These are phyloP conservation scores for Pseudorasbora parva DNA, from an alignment of 2,113 vertebrate species.

Conservation along the genomic window DNA sequence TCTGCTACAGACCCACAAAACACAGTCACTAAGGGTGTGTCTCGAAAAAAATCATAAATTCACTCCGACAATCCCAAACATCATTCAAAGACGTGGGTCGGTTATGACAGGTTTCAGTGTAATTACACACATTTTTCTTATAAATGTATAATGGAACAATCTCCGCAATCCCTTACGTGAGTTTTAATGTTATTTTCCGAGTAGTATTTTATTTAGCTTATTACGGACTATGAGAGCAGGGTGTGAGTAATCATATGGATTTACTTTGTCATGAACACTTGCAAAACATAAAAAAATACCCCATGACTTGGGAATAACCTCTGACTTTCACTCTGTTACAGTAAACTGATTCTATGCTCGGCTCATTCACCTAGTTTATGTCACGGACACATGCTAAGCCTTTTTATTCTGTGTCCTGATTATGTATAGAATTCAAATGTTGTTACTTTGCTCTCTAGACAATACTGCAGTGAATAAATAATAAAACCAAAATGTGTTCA, in stretches of 20 bases:
- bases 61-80: constrained; percentile 46
- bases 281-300: constrained; percentile 33
- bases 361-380: neutral
- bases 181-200: constrained; percentile 34
- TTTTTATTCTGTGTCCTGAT: too few species aligned
- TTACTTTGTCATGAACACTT: constrained; percentile 42
- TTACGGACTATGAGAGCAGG: constrained; percentile 37
- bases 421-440: too few species aligned
- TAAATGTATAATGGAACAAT: constrained; percentile 50
- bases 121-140: constrained; percentile 57
- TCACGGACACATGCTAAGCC: too few species aligned
- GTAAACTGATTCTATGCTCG: neutral
- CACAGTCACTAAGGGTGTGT: constrained; percentile 50
- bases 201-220: constrained; percentile 46
- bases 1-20: constrained; percentile 6
- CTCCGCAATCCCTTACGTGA: constrained; percentile 22
- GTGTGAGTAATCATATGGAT: constrained; percentile 53
- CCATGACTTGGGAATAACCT: constrained; percentile 18
- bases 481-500: too few species aligned
- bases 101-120: constrained; percentile 48
- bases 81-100: constrained; percentile 56
- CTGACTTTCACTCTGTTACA: neutral
- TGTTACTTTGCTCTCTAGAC: too few species aligned
- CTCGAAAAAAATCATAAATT: constrained; percentile 42
- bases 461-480: too few species aligned